Percentiles rank a stretch among this genome's conserved stretches.
phyloP scores from a whole-genome alignment of 2,113 vertebrate species.

The Dromas ardeola region DNA sequence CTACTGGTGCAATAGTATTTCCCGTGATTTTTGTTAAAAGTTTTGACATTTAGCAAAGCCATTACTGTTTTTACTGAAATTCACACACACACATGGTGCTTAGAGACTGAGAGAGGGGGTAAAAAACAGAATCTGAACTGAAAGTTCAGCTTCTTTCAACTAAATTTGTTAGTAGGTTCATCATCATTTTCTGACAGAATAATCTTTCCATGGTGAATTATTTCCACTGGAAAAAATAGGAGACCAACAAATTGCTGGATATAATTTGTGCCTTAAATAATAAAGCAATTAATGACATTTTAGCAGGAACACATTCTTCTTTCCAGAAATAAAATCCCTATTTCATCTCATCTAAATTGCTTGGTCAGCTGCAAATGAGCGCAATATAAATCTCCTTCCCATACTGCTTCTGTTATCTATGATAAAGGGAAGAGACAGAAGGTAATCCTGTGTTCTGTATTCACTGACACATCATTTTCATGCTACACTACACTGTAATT shows the following conservation, averaged over 20 bases:
- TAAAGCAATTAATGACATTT: constrained; percentile 76
- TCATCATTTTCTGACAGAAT: constrained; percentile 58
- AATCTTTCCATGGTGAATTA: constrained; percentile 57
- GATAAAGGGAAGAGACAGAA: constrained; percentile 70
- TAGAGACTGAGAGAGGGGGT: neutral
- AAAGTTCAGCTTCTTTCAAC: constrained; percentile 53
- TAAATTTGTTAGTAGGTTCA: constrained; percentile 50
- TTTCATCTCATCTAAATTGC: constrained; percentile 74
- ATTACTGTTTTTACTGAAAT: neutral
- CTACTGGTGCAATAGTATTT: neutral
- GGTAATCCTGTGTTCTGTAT: constrained; percentile 60
- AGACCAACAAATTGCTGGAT: constrained; percentile 70
- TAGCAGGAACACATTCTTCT: constrained; percentile 71
- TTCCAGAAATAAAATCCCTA: constrained; percentile 72
- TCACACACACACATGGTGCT: neutral
- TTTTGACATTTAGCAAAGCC: neutral
- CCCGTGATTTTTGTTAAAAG: neutral
- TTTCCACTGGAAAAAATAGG: constrained; percentile 50
- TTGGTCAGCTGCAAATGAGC: constrained; percentile 73
- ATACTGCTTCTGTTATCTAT: constrained; percentile 60
- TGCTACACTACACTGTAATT: constrained; percentile 65
- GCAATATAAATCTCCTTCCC: constrained; percentile 74
- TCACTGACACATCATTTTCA: constrained; percentile 66
- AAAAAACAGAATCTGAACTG: neutral
- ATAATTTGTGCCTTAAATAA: constrained; percentile 76